Base-by-base conservation (phyloP, 1,140 invertebrate genomes). In the Adoxophyes honmai region DNA sequence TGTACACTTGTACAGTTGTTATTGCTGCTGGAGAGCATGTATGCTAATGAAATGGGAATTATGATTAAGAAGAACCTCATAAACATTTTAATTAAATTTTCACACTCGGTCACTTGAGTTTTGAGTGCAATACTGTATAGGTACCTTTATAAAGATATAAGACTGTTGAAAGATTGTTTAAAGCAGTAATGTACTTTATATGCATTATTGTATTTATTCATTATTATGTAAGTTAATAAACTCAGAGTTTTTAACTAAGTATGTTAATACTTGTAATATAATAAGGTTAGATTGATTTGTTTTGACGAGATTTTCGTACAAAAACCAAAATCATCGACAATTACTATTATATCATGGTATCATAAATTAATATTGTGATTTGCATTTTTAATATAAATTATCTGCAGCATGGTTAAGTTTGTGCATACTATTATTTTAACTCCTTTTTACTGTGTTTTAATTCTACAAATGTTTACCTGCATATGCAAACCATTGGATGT, bases 161-260 rank as follows among this genome's bases (percentile, higher is more conserved):
- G 85, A 88, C 85, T 88, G 85, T 88, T 88, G 73, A 81, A 85
- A 82, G 74, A 82, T 85, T 88, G 81, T 86, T 86, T 78, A 62
- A 78, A 75, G 35, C n/a, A 35, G 55, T 82, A 78, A 83, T 88
- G 84, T 86, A 86, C 82, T 83, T 86, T 79, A 83, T 88, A 82
- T 88, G 84, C 81, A 84, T 86, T 83, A 78, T 78, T 80, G 67
- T 87, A 83, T 84, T 77, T 68, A 85, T 79, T 75, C 71, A 78
- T 78, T 75, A 80, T 78, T 77, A 73, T 65, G 63, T 81, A 82
- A 80, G 72, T 75, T 73, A 66, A 71, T 71, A 51, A 64, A 72
- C 57, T 78, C 63, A 79, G 70, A 78, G 73, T 78, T 81, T 81
- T 84, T 76, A 73, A 75, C 73, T 70, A 70, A 60, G 71, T 74